Evolutionary conservation across 2,113 vertebrate species (phyloP).

Genomic region (Enhydra lutris): DNA sequence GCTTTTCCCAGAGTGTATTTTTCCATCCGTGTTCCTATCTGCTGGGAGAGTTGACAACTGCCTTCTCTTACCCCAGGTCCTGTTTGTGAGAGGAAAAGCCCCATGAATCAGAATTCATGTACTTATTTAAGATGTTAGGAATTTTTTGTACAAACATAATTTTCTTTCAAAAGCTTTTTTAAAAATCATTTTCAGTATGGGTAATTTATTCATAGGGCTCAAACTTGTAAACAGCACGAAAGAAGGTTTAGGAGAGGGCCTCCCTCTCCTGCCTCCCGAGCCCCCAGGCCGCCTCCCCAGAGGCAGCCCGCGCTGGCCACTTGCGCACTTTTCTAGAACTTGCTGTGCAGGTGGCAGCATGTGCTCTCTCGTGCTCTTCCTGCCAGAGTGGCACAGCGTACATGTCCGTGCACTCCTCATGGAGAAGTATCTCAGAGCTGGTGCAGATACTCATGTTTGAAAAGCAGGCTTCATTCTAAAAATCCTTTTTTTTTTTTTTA

Average conservation of each 20-base stretch:
- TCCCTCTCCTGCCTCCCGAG: background rate
- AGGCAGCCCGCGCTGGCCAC: background rate
- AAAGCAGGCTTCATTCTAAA: background rate
- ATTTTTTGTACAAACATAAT: background rate
- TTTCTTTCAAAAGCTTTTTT: background rate
- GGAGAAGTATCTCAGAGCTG: background rate
- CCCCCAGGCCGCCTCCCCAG: background rate
- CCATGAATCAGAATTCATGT: background rate
- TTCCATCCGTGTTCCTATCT: background rate
- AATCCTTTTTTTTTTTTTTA: background rate
- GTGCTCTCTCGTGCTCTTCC: background rate
- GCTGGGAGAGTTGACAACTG: background rate
- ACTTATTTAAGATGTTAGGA: background rate
- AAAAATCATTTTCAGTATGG: background rate
- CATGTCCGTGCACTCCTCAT: background rate
- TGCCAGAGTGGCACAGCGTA: background rate
- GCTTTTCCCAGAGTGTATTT: background rate
- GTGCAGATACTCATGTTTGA: background rate
- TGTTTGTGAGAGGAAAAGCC: background rate
- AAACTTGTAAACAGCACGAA: background rate
- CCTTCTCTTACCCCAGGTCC: background rate
- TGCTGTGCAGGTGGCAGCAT: background rate
- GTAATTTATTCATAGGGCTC: background rate
- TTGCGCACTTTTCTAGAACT: background rate
- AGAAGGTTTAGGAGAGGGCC: background rate